Percentiles rank a stretch among this genome's conserved stretches.
These are phyloP conservation scores for Minunthozetes semirufus DNA, from an alignment of 2,888 invertebrate species.

Conservation along the genomic window DNA sequence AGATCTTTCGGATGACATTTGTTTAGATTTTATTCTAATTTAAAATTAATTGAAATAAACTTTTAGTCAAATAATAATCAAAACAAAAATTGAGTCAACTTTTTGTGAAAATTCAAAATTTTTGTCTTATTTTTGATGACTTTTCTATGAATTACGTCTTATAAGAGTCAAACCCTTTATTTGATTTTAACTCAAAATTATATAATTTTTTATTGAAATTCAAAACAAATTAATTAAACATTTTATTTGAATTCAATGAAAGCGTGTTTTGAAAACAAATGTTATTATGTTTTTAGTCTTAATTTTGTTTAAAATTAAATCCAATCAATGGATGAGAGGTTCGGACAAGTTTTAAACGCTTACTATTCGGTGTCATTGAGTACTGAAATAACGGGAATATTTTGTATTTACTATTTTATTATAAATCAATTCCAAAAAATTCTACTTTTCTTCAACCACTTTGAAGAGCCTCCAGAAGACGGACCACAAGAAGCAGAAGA, in stretches of 20 bases:
- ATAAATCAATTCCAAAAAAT: not conserved
- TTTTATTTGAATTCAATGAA: no score
- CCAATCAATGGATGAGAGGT: slow-evolving; percentile 10
- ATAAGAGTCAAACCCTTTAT: not conserved
- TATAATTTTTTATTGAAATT: not conserved
- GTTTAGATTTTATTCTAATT: not conserved
- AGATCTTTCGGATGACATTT: slow-evolving; percentile 2
- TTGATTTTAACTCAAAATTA: not conserved
- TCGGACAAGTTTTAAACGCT: not conserved
- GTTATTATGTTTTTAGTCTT: not conserved
- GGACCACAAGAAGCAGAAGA: not conserved
- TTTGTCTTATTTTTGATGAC: not conserved
- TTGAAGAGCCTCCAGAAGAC: not conserved
- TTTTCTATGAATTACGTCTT: not conserved
- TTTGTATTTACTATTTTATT: not conserved
- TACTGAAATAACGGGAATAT: not conserved
- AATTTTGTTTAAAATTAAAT: not conserved
- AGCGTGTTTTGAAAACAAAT: no score
- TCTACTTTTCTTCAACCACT: not conserved
- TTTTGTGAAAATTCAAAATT: not conserved
- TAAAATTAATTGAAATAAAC: not conserved
- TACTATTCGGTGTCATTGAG: slow-evolving; percentile 17
- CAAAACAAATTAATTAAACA: not conserved
- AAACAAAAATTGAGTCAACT: not conserved
- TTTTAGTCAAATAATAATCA: not conserved